A percentile compares a stretch with the other conserved stretches of the same genome.
These are phyloP conservation scores for Amphiprion clarkii DNA, from an alignment of 2,797 vertebrate genomes.

Conservation along the genomic window DNA sequence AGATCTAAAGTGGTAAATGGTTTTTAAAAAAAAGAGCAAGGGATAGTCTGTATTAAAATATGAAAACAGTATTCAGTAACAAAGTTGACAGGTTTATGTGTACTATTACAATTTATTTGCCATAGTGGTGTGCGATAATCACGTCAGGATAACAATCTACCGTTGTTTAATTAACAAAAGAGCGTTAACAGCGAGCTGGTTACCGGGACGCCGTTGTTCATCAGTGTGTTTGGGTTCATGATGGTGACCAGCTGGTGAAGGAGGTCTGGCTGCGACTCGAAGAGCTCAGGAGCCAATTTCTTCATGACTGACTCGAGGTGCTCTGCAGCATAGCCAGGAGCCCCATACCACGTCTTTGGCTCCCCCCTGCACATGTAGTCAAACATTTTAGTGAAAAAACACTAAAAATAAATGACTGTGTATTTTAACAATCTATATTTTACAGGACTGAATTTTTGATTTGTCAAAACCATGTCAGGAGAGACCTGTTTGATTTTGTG, in stretches of 20 bases:
- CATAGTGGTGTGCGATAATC: background rate
- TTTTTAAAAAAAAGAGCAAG: background rate
- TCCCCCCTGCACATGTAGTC: slow-evolving; percentile 89
- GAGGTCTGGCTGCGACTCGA: slow-evolving; percentile 97
- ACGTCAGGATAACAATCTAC: background rate
- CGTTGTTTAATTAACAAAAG: slow-evolving; percentile 1
- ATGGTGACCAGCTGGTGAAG: slow-evolving; percentile 99
- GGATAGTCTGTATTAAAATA: background rate
- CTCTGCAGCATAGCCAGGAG: slow-evolving; percentile 95
- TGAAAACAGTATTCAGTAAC: background rate
- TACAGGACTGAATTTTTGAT: too few relatives aligned
- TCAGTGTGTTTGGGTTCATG: slow-evolving; percentile 99
- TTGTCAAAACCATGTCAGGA: too few relatives aligned
- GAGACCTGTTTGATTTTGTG: too few relatives aligned
- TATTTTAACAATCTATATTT: too few relatives aligned
- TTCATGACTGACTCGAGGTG: slow-evolving; percentile 97
- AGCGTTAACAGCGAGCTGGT: slow-evolving; percentile 50
- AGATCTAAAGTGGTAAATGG: slow-evolving; percentile 86
- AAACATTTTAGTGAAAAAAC: slow-evolving; percentile 24
- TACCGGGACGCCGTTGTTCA: slow-evolving; percentile 98
- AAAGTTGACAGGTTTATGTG: background rate
- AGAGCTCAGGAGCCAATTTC: slow-evolving; percentile 96
- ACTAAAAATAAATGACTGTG: background rate
- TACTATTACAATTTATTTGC: background rate
- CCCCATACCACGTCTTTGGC: slow-evolving; percentile 99